Evolutionary conservation across 2,797 vertebrate species (phyloP).

Genomic region (Acipenser oxyrinchus): DNA sequence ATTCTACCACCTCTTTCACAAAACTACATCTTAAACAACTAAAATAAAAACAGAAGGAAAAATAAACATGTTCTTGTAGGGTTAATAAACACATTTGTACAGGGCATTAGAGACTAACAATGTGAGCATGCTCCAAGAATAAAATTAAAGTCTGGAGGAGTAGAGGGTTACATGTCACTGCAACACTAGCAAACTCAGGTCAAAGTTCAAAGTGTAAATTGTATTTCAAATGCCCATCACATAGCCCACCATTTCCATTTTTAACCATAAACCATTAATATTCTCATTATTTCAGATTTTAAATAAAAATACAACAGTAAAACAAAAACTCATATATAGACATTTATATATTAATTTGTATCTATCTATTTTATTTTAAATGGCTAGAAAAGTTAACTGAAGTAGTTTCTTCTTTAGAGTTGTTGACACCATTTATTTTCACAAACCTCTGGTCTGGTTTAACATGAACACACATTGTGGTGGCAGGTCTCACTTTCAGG

Average conservation of each 20-base stretch:
- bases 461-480: too few species aligned
- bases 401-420: too few species aligned
- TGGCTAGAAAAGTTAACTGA: too few species aligned
- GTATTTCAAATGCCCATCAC: conserved; percentile 11
- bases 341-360: too few species aligned
- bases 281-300: conserved; percentile 13
- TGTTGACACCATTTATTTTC: too few species aligned
- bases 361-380: too few species aligned
- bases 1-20: conserved; percentile 54
- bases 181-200: conserved; percentile 14
- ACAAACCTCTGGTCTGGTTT: too few species aligned
- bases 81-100: conserved; percentile 31
- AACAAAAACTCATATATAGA: too few species aligned
- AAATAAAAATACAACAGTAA: too few species aligned
- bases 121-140: conserved; percentile 59
- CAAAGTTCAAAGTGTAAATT: conserved; percentile 9
- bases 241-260: conserved; percentile 13
- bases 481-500: too few species aligned
- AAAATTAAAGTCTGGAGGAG: conserved; percentile 28
- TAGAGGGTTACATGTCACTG: conserved; percentile 6
- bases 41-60: conserved; percentile 35
- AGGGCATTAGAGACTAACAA: conserved; percentile 55
- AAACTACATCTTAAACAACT: conserved; percentile 53
- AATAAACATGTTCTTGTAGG: conserved; percentile 19
- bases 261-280: conserved; percentile 37